phyloP scores from a whole-genome alignment of 2,888 invertebrate genomes.

The Scelioninae gen. 2 region DNA sequence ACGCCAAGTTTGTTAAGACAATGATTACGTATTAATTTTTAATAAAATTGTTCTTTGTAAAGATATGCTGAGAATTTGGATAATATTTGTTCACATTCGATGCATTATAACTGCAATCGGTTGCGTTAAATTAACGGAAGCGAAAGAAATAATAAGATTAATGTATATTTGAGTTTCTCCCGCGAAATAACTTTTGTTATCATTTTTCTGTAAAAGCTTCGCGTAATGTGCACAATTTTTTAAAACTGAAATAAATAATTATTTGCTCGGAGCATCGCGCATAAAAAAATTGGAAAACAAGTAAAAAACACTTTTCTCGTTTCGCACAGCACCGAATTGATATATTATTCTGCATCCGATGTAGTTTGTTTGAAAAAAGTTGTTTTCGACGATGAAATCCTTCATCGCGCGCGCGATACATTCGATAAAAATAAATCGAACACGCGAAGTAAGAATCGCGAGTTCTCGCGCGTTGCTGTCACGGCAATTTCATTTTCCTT shows the following conservation, averaged over 20 bases:
- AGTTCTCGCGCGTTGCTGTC: conserved; percentile 35
- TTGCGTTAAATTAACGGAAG: too few relatives aligned
- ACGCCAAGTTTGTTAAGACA: too few relatives aligned
- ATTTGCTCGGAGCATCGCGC: neutral
- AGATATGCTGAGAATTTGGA: too few relatives aligned
- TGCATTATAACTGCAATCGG: too few relatives aligned
- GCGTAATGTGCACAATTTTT: too few relatives aligned
- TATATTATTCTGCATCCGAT: conserved; percentile 38
- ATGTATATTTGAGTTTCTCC: too few relatives aligned
- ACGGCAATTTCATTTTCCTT: conserved; percentile 36
- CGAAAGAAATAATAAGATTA: too few relatives aligned
- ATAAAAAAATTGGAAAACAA: conserved; percentile 7
- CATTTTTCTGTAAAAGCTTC: too few relatives aligned
- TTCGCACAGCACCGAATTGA: conserved; percentile 34
- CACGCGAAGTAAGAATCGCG: conserved; percentile 38
- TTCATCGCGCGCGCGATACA: conserved; percentile 43
- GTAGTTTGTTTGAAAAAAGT: conserved; percentile 50
- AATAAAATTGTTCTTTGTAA: too few relatives aligned
- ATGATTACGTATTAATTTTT: too few relatives aligned
- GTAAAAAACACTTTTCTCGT: conserved; percentile 27
- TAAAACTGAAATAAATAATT: conserved; percentile 13
- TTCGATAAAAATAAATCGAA: conserved; percentile 46
- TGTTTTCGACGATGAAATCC: conserved; percentile 47
- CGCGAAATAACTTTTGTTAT: too few relatives aligned
- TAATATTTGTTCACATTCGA: too few relatives aligned